Conservation (phyloP, 1,140 invertebrate genomes). For the Apocrypta bakeri region DNA sequence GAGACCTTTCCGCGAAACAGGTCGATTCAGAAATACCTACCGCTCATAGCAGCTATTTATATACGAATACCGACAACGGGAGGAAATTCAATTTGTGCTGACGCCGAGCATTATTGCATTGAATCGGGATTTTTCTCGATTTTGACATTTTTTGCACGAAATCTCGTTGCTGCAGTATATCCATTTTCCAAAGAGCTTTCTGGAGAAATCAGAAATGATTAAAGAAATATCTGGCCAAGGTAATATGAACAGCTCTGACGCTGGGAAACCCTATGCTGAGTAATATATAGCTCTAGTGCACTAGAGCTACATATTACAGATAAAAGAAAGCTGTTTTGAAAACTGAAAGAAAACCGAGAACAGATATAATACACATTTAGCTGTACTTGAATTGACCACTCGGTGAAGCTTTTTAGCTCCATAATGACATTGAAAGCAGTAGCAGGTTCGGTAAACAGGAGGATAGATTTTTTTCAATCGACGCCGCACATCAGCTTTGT, state of each 20-base stretch:
- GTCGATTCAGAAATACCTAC: not conserved
- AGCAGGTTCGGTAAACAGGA: not conserved
- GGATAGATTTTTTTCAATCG: constrained; percentile 25
- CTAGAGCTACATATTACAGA: no score
- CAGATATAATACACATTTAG: no score
- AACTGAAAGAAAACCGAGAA: no score
- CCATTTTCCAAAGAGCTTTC: no score
- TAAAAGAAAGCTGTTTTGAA: no score
- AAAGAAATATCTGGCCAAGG: not conserved
- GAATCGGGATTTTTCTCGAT: not conserved
- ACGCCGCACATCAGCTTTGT: not conserved
- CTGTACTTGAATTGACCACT: not conserved
- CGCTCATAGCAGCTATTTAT: not conserved
- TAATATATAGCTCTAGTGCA: no score
- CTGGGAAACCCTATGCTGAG: no score
- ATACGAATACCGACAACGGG: not conserved
- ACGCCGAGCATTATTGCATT: not conserved
- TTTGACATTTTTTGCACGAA: not conserved
- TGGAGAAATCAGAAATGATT: no score
- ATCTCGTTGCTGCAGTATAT: no score
- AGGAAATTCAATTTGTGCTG: not conserved
- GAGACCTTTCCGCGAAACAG: not conserved
- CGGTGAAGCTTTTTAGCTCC: not conserved
- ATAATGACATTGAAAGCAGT: no score
- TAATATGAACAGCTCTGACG: no score